Conservation (phyloP, 2,888 invertebrate genomes). For the Lycaena phlaeas region DNA sequence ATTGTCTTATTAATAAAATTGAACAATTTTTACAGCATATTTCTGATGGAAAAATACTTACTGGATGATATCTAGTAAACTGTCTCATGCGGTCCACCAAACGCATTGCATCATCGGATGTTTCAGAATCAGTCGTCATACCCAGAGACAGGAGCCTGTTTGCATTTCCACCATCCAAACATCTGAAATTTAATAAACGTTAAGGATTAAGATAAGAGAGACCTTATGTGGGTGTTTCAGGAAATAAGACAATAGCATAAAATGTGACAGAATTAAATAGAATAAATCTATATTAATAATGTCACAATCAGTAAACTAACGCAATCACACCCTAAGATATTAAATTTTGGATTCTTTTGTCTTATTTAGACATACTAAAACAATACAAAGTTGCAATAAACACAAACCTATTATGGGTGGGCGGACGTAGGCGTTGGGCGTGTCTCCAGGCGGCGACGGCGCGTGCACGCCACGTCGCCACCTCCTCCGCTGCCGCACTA, state of each 20-base stretch:
- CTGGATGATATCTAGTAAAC: conserved; percentile 53
- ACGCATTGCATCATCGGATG: conserved; percentile 61
- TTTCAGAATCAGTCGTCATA: conserved; percentile 58
- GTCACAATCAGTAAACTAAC: too few relatives aligned
- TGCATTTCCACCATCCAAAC: conserved; percentile 45
- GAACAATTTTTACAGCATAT: too few relatives aligned
- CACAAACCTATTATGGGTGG: conserved; percentile 36
- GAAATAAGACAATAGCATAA: too few relatives aligned
- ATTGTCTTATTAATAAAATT: too few relatives aligned
- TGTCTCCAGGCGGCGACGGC: conserved; percentile 77
- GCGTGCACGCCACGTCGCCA: conserved; percentile 79
- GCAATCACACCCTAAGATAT: too few relatives aligned
- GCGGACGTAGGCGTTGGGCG: conserved; percentile 78
- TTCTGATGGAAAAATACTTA: too few relatives aligned
- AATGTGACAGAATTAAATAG: too few relatives aligned
- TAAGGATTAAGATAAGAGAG: background rate
- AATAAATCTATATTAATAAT: too few relatives aligned
- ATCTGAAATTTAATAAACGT: conserved; percentile 25
- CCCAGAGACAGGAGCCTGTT: conserved; percentile 47
- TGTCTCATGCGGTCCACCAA: conserved; percentile 64
- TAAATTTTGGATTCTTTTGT: too few relatives aligned
- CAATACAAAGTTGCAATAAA: too few relatives aligned
- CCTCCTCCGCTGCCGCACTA: conserved; percentile 78
- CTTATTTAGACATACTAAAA: too few relatives aligned
- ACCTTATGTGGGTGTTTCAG: too few relatives aligned